A percentile compares a stretch with the other conserved stretches of the same genome.
Conservation (phyloP, 2,888 invertebrate species). For the Dasypolia templi region DNA sequence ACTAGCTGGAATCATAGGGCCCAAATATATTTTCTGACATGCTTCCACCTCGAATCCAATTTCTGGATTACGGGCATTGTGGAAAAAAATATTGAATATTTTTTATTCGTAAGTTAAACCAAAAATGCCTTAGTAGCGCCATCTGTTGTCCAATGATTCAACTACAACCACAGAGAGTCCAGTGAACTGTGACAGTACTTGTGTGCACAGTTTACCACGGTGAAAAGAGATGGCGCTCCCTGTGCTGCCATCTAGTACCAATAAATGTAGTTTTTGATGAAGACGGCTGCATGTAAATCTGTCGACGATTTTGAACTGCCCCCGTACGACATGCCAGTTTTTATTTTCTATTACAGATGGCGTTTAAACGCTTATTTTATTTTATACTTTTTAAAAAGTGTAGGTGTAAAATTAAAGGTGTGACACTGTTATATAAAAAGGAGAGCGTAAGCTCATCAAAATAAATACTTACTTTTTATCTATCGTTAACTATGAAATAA, state of each 20-base stretch:
- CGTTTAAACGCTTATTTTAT: neutral
- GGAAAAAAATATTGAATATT: neutral
- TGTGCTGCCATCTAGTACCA: slow-evolving; percentile 35
- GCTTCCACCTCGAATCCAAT: neutral
- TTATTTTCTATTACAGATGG: slow-evolving; percentile 15
- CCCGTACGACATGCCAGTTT: neutral
- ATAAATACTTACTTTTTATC: too few relatives aligned
- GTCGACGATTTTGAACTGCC: neutral
- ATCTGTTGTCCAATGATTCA: slow-evolving; percentile 5
- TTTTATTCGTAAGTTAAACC: neutral
- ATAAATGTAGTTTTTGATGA: neutral
- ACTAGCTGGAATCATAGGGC: neutral
- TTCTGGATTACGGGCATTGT: neutral
- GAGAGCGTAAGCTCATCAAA: too few relatives aligned
- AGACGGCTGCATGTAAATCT: neutral
- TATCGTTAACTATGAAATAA: too few relatives aligned
- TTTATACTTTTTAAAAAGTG: neutral
- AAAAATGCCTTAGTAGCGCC: slow-evolving; percentile 11
- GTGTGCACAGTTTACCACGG: neutral
- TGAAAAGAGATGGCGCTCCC: slow-evolving; percentile 30
- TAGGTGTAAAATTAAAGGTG: neutral
- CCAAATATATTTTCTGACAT: neutral
- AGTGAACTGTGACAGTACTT: neutral
- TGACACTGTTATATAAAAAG: neutral
- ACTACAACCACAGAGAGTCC: neutral